Conservation (phyloP, 2,797 vertebrate genomes). For the Hypotaenidia philippensis region DNA sequence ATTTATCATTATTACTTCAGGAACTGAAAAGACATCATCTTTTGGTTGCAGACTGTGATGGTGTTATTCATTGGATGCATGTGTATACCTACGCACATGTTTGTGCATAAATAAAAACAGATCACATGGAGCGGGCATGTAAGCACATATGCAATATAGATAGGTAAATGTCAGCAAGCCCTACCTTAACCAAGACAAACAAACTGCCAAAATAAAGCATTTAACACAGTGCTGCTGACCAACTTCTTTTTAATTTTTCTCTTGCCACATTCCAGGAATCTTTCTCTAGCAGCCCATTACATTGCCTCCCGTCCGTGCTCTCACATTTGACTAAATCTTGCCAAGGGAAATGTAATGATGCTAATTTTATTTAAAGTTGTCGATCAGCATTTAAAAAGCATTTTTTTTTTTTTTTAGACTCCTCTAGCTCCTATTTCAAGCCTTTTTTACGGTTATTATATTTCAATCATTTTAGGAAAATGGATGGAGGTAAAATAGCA, state of each 20-base stretch:
- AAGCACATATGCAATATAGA: background rate
- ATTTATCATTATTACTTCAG: background rate
- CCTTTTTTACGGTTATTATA: background rate
- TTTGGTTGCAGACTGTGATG: background rate
- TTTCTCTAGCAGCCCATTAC: background rate
- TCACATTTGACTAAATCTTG: background rate
- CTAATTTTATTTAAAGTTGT: background rate
- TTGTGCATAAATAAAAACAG: accelerated
- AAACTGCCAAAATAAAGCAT: background rate
- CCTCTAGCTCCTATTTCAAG: background rate
- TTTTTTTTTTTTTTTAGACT: slow-evolving; percentile 10
- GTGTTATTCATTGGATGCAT: background rate
- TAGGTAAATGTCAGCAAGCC: background rate
- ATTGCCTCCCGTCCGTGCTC: background rate
- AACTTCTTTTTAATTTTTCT: background rate
- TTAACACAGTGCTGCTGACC: background rate
- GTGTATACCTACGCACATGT: background rate
- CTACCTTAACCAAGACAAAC: background rate
- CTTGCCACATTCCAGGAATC: background rate
- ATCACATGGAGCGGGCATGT: background rate
- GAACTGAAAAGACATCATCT: background rate
- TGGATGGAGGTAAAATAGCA: background rate
- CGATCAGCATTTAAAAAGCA: background rate
- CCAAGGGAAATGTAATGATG: background rate
- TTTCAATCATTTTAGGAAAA: slow-evolving; percentile 50